Evolutionary conservation across 92 coral and sea anemone genomes (phyloP), one percentile per base, ranked within the genome.

Genomic region (Porites evermanni): DNA sequence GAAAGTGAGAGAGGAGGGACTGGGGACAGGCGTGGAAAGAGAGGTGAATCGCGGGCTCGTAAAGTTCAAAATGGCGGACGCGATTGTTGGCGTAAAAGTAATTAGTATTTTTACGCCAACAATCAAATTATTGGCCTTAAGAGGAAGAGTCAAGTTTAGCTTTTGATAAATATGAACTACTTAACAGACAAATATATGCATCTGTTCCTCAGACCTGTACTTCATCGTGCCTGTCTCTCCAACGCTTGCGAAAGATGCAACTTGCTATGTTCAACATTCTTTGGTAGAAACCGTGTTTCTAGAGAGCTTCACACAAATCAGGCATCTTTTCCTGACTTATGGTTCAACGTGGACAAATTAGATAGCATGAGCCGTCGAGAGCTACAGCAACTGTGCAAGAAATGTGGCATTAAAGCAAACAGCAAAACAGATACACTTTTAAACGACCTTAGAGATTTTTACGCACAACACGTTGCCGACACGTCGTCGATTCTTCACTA

Each of bases 311-410:
- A 83, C 54, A 64, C 87, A 61, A 64, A 83, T 5, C 58, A 67
- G 8, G 66, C 8, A 4, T 12, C 32, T 20, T 21, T 79, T 1
- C 74, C 87, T 12, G 29, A 83, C 9, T 70, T 89, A 14, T 97
- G 97, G 98, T 97, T 91, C 72, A 89, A 94, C 69, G 79, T 90
- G 59, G 91, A 52, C 10, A 84, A 83, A 1, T 75, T 95, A 76
- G 87, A 87, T 52, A 61, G 29, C 17, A 84, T 97, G 91, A 71
- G 90, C 11, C 95, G 97, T 47, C 89, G 93, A 54, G 95, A 93
- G 52, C 90, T 97, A 10, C 99, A 97, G 77, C 73, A 77, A 23
- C 74, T 94, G 78, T 95, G 98, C 89, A 92, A 92, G 82, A 92
- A 91, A 67, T 86, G 94, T 77, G 90, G 96, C 0, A 74, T 97